Evolutionary conservation across 2,888 invertebrate species (phyloP).

Genomic region (Lucinisca nassula): DNA sequence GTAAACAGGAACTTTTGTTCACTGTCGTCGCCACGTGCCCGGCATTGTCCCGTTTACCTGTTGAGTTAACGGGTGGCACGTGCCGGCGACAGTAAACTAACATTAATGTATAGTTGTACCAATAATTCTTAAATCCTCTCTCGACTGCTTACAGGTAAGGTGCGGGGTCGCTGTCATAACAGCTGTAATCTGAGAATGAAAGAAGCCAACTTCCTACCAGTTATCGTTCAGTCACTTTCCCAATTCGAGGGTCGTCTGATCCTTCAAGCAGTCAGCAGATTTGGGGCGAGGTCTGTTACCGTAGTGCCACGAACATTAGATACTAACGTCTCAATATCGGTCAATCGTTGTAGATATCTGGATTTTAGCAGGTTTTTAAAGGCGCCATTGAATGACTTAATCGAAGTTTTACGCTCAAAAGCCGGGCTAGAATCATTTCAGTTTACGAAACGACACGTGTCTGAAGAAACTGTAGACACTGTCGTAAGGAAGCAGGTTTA

Average conservation of each 20-base stretch:
- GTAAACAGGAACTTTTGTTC: no score
- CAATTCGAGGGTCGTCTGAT: conserved; percentile 15
- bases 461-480: not conserved
- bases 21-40: no score
- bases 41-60: no score
- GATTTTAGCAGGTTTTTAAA: conserved; percentile 21
- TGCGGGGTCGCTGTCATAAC: not conserved
- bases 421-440: conserved; percentile 1
- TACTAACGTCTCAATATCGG: not conserved
- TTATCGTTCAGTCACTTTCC: not conserved
- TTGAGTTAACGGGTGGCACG: no score
- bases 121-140: no score
- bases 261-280: not conserved
- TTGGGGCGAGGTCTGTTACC: not conserved
- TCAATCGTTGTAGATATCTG: not conserved
- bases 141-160: not conserved
- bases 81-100: no score
- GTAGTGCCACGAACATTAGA: conserved; percentile 22
- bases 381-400: not conserved
- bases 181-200: conserved; percentile 11
- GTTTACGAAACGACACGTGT: not conserved
- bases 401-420: not conserved
- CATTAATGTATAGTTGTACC: no score
- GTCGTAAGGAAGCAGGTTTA: not conserved
- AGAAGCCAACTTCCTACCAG: not conserved